Base-by-base conservation (phyloP, 2,797 vertebrate genomes). In the Pantherophis vulpinus region DNA sequence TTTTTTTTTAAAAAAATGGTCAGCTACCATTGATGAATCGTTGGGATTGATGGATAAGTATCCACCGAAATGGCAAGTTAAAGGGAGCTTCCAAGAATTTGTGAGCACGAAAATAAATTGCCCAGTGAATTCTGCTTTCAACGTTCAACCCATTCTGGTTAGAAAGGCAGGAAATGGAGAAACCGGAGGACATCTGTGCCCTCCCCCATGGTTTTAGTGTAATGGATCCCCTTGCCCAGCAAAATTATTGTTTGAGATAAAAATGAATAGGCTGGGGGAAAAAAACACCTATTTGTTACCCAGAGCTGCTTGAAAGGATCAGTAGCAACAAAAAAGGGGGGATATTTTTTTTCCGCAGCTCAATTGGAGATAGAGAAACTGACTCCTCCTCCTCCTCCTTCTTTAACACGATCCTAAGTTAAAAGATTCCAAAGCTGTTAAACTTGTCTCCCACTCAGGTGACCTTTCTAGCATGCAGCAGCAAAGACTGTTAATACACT, bases 401-500 rank as follows among this genome's bases (percentile, higher is more conserved):
- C 55, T 96, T 96, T 94, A 95, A 96, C 97, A 95, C 94, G 93
- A 90, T 96, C 97, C 97, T 94, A 95, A 97, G 96, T 96, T 96
- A 97, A 97, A 97, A 97, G 97, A 98, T 98, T 97, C 97, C 95
- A 87, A 96, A 97, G 97, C 97, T 96, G 97, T 97, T 96, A 95
- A 97, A 91, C 95, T 95, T 95, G 96, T 97, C 95, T 96, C 92
- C 94, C 96, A 96, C 93, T 90, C 97, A 95, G 96, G 97, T 98
- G 98, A 97, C 97, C 97, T 98, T 97, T 98, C 97, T 98, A 98
- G 98, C 98, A 97, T 97, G 97, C 98, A 98, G 98, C 98, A 98
- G 98, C 98, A 98, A 97, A 98, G 98, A 99, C 42, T 98, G 98
- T 98, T 99, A 99, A 99, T 99, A 98, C 98, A 98, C 98, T 98